Percentiles rank a stretch among this genome's conserved stretches.
phyloP scores from a whole-genome alignment of 2,113 vertebrate genomes.

The Oreotragus oreotragus region DNA sequence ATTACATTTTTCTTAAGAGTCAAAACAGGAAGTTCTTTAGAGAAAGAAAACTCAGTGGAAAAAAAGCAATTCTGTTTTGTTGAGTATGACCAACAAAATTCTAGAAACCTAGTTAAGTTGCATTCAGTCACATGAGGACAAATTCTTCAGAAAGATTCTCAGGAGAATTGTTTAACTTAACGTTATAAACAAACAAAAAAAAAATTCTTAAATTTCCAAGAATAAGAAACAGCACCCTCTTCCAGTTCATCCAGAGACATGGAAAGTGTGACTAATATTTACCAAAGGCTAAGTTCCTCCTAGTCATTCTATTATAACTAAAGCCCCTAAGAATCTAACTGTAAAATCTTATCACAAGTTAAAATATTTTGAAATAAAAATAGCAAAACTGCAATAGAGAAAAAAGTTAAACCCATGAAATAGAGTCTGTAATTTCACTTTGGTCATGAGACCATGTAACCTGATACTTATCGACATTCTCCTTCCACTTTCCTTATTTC shows the following conservation, averaged over 20 bases:
- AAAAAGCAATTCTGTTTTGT: neutral
- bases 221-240: neutral
- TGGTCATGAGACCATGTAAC: neutral
- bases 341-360: neutral
- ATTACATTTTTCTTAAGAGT: neutral
- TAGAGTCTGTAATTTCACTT: neutral
- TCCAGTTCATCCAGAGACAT: neutral
- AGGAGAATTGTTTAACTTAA: neutral
- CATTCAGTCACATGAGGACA: neutral
- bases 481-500: neutral
- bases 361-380: neutral
- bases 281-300: neutral
- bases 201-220: neutral
- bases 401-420: neutral
- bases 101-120: neutral
- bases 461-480: neutral
- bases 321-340: neutral
- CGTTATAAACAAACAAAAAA: neutral
- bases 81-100: neutral
- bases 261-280: neutral
- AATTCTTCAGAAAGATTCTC: neutral
- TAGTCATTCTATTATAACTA: neutral
- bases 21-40: neutral
- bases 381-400: neutral
- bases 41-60: neutral